Conservation (phyloP, 92 coral and sea anemone genomes). For the Phenganax marumi region DNA sequence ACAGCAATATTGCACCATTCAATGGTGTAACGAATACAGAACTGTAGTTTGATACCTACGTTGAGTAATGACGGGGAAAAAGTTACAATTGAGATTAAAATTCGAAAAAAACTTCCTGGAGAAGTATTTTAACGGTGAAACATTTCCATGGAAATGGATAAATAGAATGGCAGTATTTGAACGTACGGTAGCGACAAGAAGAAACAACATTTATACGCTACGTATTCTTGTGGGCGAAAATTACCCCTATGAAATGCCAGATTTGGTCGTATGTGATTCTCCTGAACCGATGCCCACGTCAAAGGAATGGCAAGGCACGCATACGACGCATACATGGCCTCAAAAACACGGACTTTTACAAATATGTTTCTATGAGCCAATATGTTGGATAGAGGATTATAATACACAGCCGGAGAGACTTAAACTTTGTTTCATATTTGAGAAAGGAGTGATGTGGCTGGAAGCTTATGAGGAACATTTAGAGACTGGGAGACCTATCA, state of each 20-base stretch:
- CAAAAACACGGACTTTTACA: constrained; percentile 57
- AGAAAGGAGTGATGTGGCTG: constrained; percentile 84
- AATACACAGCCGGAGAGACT: background rate
- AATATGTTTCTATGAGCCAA: constrained; percentile 65
- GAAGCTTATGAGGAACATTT: constrained; percentile 80
- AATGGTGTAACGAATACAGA: background rate
- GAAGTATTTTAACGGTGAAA: constrained; percentile 60
- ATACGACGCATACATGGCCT: constrained; percentile 40
- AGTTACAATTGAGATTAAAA: constrained; percentile 49
- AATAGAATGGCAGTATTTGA: constrained; percentile 46
- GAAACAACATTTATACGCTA: constrained; percentile 58
- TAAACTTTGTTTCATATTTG: constrained; percentile 63
- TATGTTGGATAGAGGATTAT: constrained; percentile 67
- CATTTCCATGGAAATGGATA: background rate
- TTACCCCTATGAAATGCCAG: constrained; percentile 69
- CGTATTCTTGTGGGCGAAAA: constrained; percentile 67
- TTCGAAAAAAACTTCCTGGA: constrained; percentile 62
- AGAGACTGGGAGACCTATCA: constrained; percentile 56
- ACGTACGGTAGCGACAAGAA: constrained; percentile 52
- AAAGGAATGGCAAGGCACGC: constrained; percentile 29
- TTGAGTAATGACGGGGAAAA: background rate
- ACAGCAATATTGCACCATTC: background rate
- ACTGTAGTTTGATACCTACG: background rate
- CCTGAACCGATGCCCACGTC: constrained; percentile 37
- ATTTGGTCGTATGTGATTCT: constrained; percentile 64